Evolutionary conservation across 2,797 vertebrate species (phyloP), one percentile per base, ranked within the genome.

Genomic region (Gobionotothen gibberifrons): DNA sequence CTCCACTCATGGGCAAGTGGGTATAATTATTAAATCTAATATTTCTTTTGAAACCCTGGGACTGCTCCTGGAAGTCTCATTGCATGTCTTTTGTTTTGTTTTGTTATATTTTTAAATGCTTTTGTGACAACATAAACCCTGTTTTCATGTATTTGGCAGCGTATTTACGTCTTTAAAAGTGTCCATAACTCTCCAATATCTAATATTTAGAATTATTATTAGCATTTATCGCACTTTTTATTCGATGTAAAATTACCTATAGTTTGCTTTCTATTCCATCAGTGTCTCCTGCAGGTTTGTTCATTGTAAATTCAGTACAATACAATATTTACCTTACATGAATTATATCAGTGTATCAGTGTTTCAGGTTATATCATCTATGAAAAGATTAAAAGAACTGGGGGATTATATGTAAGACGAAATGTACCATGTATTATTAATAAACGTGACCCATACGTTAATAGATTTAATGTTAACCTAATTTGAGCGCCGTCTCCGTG

Each of bases 81-180:
- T 2, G 36, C 32, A 9, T 36, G 32, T 9, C 32, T 36, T 36
- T 36, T 36, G 5, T 36, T 29, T 29, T 29, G 29, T 29, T 61
- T 74, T 82, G 62, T 78, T 55, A 67, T 87, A 7, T 6, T 85
- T 84, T 58, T 52, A 8, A 48, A 79, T 85, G 74, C 52, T 77
- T 91, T 90, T 77, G 87, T 66, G 57, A 67, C 58, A 65, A 75
- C 67, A 81, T 85, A 85, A 92, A 89, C 69, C 42, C 42, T 48
- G 52, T 82, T 63, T 84, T 74, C 76, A 69, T 70, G 69, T 69
- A 71, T 87, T 82, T 90, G 83, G 77, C 85, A 84, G 39, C 12
- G n/a, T 8, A 32, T 11, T 64, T 74, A 49, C 56, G 79, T 74
- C 77, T 82, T 85, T 85, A 85, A 87, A 85, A 68, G 16, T 68